These are phyloP conservation scores for Coluber constrictor DNA, from an alignment of 2,797 vertebrate species.

Conservation along the genomic window DNA sequence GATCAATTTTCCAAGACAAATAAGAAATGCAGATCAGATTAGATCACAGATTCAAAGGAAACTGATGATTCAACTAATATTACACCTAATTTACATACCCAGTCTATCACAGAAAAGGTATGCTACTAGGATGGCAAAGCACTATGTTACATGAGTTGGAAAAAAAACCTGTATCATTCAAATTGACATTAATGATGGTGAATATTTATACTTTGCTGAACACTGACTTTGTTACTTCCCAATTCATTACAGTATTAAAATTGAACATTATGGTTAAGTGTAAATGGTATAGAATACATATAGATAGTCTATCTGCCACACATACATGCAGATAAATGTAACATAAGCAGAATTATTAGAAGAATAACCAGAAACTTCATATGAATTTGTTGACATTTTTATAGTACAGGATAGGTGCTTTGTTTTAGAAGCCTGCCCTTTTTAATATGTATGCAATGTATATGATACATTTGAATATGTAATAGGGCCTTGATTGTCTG, in stretches of 20 bases:
- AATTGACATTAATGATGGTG: background rate
- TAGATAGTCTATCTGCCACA: background rate
- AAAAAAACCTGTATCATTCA: constrained; percentile 23
- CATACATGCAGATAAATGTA: background rate
- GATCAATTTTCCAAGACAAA: background rate
- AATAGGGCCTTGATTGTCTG: background rate
- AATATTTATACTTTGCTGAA: background rate
- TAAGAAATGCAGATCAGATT: background rate
- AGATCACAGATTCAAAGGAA: background rate
- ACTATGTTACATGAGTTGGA: background rate
- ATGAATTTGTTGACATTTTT: background rate
- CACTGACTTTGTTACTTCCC: constrained; percentile 11
- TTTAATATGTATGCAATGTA: background rate
- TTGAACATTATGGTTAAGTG: background rate
- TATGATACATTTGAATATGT: background rate
- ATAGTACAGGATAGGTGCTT: background rate
- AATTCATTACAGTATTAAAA: constrained; percentile 14
- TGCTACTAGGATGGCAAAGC: background rate
- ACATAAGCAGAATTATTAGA: background rate
- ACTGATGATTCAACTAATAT: background rate
- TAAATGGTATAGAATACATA: background rate
- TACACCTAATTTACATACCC: background rate
- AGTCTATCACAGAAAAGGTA: background rate
- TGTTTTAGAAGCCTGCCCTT: background rate
- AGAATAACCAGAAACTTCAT: background rate